Base-by-base conservation (phyloP, 2,797 vertebrate genomes). In the Lacerta agilis region DNA sequence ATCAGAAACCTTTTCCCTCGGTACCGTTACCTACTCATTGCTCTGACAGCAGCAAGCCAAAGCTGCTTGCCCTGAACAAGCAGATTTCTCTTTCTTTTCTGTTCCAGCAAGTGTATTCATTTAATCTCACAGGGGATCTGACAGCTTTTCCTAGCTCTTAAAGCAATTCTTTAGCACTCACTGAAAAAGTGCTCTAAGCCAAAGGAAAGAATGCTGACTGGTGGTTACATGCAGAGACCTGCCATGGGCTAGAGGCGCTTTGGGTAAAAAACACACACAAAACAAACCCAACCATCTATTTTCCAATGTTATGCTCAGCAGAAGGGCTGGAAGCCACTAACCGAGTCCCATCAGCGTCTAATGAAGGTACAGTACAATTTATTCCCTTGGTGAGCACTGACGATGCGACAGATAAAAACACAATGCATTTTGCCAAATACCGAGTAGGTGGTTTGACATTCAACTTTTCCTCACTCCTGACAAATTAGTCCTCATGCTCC, bases 71-170 rank as follows among this genome's bases (percentile, higher is more conserved):
- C 81, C 92, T 86, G 86, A 94, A 95, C 72, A 88, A 95, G 90
- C 84, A 95, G 83, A 95, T 94, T 95, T 95, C 91, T 86, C 91
- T 95, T 94, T 88, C 86, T 86, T 73, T 95, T 96, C 91, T 96
- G 79, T 94, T 95, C 94, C 95, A 93, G 92, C 92, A 95, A 94
- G 88, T 89, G 86, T 87, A 82, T 91, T 96, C 95, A 86, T 94
- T 96, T 95, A 94, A 95, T 96, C 95, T 97, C 95, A 85, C 90
- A 94, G 87, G 93, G 93, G 90, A 96, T 95, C 95, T 97, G 96
- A 96, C 96, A 97, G 96, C 91, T 96, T 97, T 92, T 93, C 92
- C 78, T 93, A 94, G 89, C 91, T 97, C 94, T 93, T 96, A 92
- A 95, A 96, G 94, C 93, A 95, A 93, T 95, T 96, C 95, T 94